Base-by-base conservation (phyloP, 1,140 invertebrate species). In the Drosophila ambigua region DNA sequence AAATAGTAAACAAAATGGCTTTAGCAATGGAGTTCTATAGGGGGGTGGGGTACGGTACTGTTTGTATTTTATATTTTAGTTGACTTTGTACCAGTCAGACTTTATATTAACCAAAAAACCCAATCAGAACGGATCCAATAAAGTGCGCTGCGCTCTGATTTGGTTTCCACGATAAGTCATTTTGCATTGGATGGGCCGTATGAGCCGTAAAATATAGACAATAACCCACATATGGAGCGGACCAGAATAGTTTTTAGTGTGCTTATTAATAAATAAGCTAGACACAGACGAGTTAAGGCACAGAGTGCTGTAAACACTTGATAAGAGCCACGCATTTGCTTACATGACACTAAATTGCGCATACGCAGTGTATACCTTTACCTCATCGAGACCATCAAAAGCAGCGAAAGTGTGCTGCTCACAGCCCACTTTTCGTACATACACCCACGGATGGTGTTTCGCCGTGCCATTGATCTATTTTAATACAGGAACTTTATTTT, bases 181-280 rank as follows among this genome's bases (percentile, higher is more conserved):
- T 66, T 68, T 31, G 50, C 59, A 62, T 52, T 24, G 41, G 2
- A 9, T 31, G 31, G 7, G 49, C 51, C 9, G 23, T 57, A 43
- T 23, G 50, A 68, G 43, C 31, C 15, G 52, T 26, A 69, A 58
- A 69, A 6, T 45, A 39, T 31, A 39, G 64, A 49, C 66, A 69
- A 66, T 48, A 64, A 49, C 52, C 64, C 67, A 35, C 67, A 74
- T 73, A 74, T 74, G 69, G 69, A 16, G n/a, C 48, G 49, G 46
- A 41, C 46, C 51, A 41, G 52, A 64, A 63, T 54, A 50, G 50
- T 44, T 50, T 73, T 73, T 73, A 54, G 43, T 73, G 54, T 72
- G 71, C 51, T 73, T 73, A 73, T 64, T 73, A 73, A 64, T 73
- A 73, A 73, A 74, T 52, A 59, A 64, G 23, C 69, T 26, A 55